Evolutionary conservation across 2,888 invertebrate genomes (phyloP).

Genomic region (Pachydiplax longipennis): DNA sequence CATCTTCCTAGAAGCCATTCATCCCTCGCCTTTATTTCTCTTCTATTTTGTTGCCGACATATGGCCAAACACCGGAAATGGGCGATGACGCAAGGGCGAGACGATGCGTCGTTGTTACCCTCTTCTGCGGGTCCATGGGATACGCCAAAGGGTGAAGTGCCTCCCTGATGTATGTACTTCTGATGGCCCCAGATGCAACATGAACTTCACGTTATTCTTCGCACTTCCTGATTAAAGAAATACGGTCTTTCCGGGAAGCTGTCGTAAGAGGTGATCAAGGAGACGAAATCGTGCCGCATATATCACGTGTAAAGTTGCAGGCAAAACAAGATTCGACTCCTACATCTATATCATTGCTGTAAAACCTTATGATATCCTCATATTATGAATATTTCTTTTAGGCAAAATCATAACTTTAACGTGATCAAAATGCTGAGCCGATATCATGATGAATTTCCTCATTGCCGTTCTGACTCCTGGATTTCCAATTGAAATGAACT

Average conservation of each 20-base stretch:
- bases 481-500: too few species aligned
- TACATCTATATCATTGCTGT: too few species aligned
- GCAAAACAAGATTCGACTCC: too few species aligned
- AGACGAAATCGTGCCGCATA: too few species aligned
- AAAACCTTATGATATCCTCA: too few species aligned
- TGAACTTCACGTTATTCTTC: background rate
- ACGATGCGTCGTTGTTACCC: slow-evolving; percentile 14
- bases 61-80: slow-evolving; percentile 12
- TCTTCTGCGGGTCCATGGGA: background rate
- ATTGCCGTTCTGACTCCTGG: too few species aligned
- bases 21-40: background rate
- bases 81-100: slow-evolving; percentile 20
- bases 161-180: background rate
- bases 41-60: background rate
- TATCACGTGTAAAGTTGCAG: too few species aligned
- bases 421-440: too few species aligned
- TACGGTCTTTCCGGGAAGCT: background rate
- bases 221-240: background rate
- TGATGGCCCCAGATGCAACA: background rate
- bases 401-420: too few species aligned
- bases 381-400: too few species aligned
- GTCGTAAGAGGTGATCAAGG: background rate
- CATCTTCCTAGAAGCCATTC: background rate
- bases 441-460: too few species aligned
- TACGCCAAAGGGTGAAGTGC: background rate